Percentiles rank a stretch among this genome's conserved stretches.
Evolutionary conservation across 2,888 invertebrate genomes (phyloP).

Genomic region (Disparrhopalites patrizii): DNA sequence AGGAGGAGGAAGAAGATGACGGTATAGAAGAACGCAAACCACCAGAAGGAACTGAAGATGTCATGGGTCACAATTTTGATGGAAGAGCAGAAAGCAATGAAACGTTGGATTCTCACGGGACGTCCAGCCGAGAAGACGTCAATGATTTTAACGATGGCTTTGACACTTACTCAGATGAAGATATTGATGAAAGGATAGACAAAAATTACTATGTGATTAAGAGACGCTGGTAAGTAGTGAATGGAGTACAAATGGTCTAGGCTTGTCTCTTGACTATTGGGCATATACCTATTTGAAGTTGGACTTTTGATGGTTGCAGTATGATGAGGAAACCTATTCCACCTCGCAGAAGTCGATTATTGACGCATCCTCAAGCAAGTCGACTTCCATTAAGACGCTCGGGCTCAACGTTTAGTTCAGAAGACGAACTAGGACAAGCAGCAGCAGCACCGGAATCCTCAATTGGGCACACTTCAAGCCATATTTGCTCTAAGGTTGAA

Average conservation of each 20-base stretch:
- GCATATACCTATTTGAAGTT: no score
- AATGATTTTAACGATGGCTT: constrained; percentile 39
- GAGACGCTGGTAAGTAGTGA: constrained; percentile 41
- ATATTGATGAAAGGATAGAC: constrained; percentile 36
- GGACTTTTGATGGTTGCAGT: constrained; percentile 25
- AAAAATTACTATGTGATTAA: constrained; percentile 41
- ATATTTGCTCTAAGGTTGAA: constrained; percentile 14
- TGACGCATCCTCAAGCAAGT: constrained; percentile 35
- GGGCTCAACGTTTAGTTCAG: constrained; percentile 41
- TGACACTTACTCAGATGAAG: constrained; percentile 46
- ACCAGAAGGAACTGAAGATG: constrained; percentile 10
- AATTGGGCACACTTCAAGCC: background rate
- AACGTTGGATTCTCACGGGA: constrained; percentile 47
- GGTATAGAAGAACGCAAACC: constrained; percentile 29
- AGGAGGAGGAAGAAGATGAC: constrained; percentile 41
- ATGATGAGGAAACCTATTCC: constrained; percentile 44
- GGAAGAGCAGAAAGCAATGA: constrained; percentile 48
- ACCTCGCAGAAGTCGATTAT: constrained; percentile 38
- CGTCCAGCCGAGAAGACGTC: constrained; percentile 49
- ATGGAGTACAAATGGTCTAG: no score
- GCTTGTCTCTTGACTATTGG: background rate
- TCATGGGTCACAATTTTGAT: constrained; percentile 16
- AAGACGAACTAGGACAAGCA: constrained; percentile 37
- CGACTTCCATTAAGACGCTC: constrained; percentile 32
- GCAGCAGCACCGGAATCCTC: background rate